A percentile compares a stretch with the other conserved stretches of the same genome.
These are phyloP conservation scores for Vollenhovia emeryi DNA, from an alignment of 1,140 invertebrate species.

Conservation along the genomic window DNA sequence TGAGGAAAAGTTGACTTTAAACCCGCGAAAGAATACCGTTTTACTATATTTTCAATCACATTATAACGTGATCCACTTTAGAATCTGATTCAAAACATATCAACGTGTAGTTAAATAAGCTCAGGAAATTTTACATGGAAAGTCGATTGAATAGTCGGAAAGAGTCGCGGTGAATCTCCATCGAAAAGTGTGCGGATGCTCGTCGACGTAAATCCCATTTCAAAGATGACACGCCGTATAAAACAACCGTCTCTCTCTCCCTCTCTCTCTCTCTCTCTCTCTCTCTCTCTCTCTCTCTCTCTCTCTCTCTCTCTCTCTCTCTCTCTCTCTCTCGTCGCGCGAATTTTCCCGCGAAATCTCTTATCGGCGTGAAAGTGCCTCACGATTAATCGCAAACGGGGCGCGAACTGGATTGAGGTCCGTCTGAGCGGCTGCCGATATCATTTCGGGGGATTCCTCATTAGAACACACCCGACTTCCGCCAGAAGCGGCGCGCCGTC, in stretches of 20 bases:
- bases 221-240: slow-evolving; percentile 3
- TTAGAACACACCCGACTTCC: slow-evolving; percentile 38
- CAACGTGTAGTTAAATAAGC: not conserved
- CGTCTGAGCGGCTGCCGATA: slow-evolving; percentile 47
- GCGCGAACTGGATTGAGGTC: not conserved
- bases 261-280: no score
- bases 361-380: not conserved
- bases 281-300: no score
- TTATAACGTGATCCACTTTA: not conserved
- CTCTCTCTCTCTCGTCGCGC: not conserved
- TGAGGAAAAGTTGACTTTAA: not conserved
- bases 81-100: not conserved
- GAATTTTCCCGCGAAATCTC: not conserved
- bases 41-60: not conserved
- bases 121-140: not conserved
- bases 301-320: no score
- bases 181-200: not conserved
- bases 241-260: not conserved
- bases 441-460: slow-evolving; percentile 43
- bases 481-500: not conserved
- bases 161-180: not conserved
- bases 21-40: not conserved
- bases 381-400: slow-evolving; percentile 1
- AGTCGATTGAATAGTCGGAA: not conserved
- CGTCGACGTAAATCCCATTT: not conserved